Percentiles rank a stretch among this genome's conserved stretches.
Conservation (phyloP, 2,113 vertebrate genomes). For the Misgurnus mizolepis region DNA sequence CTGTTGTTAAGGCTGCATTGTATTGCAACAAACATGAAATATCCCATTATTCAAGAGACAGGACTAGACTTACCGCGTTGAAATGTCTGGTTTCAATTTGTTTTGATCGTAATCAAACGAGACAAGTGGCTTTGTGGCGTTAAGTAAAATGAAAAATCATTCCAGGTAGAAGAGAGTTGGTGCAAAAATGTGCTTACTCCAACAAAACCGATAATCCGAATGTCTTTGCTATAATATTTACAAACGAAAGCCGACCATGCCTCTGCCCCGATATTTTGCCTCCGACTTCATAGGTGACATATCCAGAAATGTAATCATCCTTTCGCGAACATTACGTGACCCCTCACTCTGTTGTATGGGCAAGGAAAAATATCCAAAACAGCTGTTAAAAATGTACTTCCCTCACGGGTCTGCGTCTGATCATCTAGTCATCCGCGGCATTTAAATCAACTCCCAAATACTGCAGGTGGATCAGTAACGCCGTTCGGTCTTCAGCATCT, state of each 20-base stretch:
- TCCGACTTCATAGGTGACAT: slow-evolving; percentile 54
- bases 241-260: slow-evolving; percentile 59
- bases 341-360: slow-evolving; percentile 13
- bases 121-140: slow-evolving; percentile 47
- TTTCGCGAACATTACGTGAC: slow-evolving; percentile 42
- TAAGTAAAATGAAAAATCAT: slow-evolving; percentile 42
- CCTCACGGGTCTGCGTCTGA: slow-evolving; percentile 55
- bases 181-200: slow-evolving; percentile 55
- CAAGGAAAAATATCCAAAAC: slow-evolving; percentile 30
- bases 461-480: slow-evolving; percentile 61
- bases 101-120: slow-evolving; percentile 59
- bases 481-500: slow-evolving; percentile 64
- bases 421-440: slow-evolving; percentile 59
- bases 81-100: slow-evolving; percentile 65
- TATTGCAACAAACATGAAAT: neutral
- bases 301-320: slow-evolving; percentile 66
- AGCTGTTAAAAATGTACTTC: slow-evolving; percentile 47
- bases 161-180: slow-evolving; percentile 33
- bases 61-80: slow-evolving; percentile 69
- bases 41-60: neutral
- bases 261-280: slow-evolving; percentile 42
- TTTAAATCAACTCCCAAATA: slow-evolving; percentile 69
- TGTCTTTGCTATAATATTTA: slow-evolving; percentile 42
- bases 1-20: neutral
- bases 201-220: slow-evolving; percentile 60